Evolutionary conservation across 2,797 vertebrate genomes (phyloP), one percentile per base, ranked within the genome.

Genomic region (Orestias chungarensis): DNA sequence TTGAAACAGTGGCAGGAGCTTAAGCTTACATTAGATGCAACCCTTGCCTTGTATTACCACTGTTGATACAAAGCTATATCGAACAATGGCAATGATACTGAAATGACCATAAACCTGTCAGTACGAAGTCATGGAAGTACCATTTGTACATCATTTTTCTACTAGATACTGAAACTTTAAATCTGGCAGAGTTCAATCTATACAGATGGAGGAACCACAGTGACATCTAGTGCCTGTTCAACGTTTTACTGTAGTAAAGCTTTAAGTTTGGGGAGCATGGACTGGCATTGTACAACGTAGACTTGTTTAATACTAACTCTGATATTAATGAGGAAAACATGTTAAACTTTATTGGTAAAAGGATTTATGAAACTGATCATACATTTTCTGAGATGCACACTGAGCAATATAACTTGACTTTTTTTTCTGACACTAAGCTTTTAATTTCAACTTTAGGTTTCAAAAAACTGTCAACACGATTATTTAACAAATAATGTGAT

Each of bases 161-260:
- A 38, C 8, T 18, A 38, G 10, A 38, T 61, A 61, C 3, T 61
- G 11, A 61, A 7, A 52, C 62, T 44, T 1, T 64, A 64, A 49
- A 76, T 9, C 27, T 38, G 7, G 20, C 35, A n/a, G 29, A 46
- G 43, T 0, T 14, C 66, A 2, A 49, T 5, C 29, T 2, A 25
- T 15, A 33, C 7, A 1, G 64, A 47, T 47, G 49, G 77, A 82
- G 49, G 83, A 76, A 50, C 0, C 78, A 86, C 76, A 91, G 82
- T 57, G 87, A 86, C 89, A 86, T 68, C 91, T 91, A 73, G 76
- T 89, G 91, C 86, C 14, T 47, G 7, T 18, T 68, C 38, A 2
- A 25, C 29, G 42, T 35, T 14, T 29, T 64, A 25, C 46, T 73
- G 11, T 0, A 29, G 35, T 23, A 12, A 59, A 59, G 55, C 9